Evolutionary conservation across 2,888 invertebrate genomes (phyloP), one percentile per base, ranked within the genome.

Genomic region (Zelleria hepariella): DNA sequence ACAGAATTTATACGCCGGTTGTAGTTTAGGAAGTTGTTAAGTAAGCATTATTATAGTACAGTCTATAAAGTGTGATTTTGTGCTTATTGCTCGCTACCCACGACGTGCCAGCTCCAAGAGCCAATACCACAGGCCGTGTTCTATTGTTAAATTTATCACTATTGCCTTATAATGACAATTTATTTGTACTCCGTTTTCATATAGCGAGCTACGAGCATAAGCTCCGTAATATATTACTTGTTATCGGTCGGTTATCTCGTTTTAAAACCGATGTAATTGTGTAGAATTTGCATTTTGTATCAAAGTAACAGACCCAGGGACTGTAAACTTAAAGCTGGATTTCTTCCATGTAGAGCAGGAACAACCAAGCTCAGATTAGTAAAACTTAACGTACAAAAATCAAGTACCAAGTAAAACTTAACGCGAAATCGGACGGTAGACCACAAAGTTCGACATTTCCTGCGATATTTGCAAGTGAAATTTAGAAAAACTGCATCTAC

Each of bases 111-210:
- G 24, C 53, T 8, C n/a, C 20, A 24, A 55, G 42, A 54, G 54
- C 26, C 27, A 25, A 54, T 26, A 54, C 25, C 18, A 54, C 26
- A 26, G 26, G 23, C 7, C 24, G n/a, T n/a, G 57, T 32, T n/a
- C 57, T 25, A 48, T 48, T 57, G 24, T 56, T n/a, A 47, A 48
- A 57, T 27, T 51, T 58, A 58, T 58, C 49, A 42, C 74, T 74
- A 76, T 75, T 73, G 74, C 70, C 71, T 69, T 70, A 74, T 80
- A 83, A 82, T 80, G 78, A 81, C 77, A 81, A 83, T 82, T 82
- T 84, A 82, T 82, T 75, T 78, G 75, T 77, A 73, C 75, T 71
- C 77, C 72, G 77, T 81, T 83, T 80, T 80, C 79, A 80, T 80
- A 80, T 80, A 79, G 75, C 74, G 72, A 71, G 68, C 69, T 66